These are phyloP conservation scores for Drosophila pseudoananassae DNA, from an alignment of 1,140 invertebrate species.

Conservation along the genomic window DNA sequence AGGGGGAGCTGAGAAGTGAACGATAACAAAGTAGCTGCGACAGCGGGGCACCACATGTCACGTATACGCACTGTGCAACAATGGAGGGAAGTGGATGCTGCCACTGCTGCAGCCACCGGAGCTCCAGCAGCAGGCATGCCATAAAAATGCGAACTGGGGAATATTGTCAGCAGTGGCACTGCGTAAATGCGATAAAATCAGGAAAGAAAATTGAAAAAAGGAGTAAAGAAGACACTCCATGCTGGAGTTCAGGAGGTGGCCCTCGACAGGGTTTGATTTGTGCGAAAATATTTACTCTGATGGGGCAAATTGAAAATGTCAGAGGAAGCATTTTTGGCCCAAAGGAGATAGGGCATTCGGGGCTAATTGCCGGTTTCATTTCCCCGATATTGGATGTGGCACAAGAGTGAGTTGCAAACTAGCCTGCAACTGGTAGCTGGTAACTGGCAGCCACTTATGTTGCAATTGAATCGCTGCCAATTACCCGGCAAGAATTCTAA, in stretches of 20 bases:
- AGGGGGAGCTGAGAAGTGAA: not conserved
- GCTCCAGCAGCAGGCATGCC: conserved; percentile 19
- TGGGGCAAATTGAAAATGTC: conserved; percentile 39
- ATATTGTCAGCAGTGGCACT: conserved; percentile 30
- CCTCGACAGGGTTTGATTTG: conserved; percentile 38
- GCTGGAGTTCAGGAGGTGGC: not conserved
- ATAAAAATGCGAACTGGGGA: conserved; percentile 57
- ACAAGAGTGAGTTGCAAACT: conserved; percentile 19
- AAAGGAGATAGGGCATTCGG: conserved; percentile 15
- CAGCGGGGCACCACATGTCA: conserved; percentile 57
- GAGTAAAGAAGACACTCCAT: conserved; percentile 22
- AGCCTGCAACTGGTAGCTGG: conserved; percentile 10
- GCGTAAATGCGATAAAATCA: conserved; percentile 75
- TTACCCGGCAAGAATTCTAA: conserved; percentile 21
- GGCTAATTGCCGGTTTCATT: conserved; percentile 39
- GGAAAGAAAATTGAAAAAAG: conserved; percentile 58
- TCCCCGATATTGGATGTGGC: not conserved
- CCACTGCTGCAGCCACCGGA: conserved; percentile 26
- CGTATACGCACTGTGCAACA: conserved; percentile 76
- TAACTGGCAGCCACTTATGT: conserved; percentile 20
- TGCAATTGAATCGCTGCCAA: conserved; percentile 32
- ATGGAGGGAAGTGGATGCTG: conserved; percentile 54
- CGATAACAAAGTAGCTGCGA: conserved; percentile 72
- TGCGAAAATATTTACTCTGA: conserved; percentile 40
- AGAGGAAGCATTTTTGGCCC: conserved; percentile 31